Evolutionary conservation across 2,113 vertebrate genomes (phyloP).

Genomic region (Perca schrenkii): DNA sequence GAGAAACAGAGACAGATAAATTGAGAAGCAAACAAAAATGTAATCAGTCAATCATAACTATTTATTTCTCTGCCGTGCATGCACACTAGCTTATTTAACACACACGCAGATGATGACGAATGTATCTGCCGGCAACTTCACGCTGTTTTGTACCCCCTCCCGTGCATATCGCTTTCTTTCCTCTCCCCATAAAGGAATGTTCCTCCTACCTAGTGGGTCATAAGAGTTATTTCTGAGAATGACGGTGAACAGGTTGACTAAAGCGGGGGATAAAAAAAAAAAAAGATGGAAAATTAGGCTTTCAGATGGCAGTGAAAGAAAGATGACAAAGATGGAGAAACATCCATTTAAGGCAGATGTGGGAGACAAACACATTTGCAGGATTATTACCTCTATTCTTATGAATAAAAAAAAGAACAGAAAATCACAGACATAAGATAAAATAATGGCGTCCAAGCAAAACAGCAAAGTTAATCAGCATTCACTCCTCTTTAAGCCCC

Average conservation of each 20-base stretch:
- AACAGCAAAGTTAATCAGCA: slow-evolving; percentile 2
- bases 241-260: slow-evolving; percentile 16
- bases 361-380: not conserved
- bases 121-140: slow-evolving; percentile 5
- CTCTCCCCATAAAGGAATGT: slow-evolving; percentile 27
- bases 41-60: slow-evolving; percentile 24
- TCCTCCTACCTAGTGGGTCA: slow-evolving; percentile 39
- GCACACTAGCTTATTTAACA: not conserved
- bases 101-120: slow-evolving; percentile 5
- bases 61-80: not conserved
- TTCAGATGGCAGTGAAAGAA: slow-evolving; percentile 1
- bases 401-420: not conserved
- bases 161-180: not conserved
- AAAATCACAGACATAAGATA: not conserved
- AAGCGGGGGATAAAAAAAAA: not conserved
- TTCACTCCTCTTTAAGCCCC: not conserved
- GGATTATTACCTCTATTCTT: slow-evolving; percentile 14
- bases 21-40: slow-evolving; percentile 7
- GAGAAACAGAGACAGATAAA: not conserved
- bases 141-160: not conserved
- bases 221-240: slow-evolving; percentile 39
- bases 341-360: not conserved
- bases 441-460: not conserved
- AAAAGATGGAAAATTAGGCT: slow-evolving; percentile 21
- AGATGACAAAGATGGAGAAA: slow-evolving; percentile 15